These are phyloP conservation scores for Leucoraja erinaceus DNA, from an alignment of 2,113 vertebrate genomes.

Conservation along the genomic window DNA sequence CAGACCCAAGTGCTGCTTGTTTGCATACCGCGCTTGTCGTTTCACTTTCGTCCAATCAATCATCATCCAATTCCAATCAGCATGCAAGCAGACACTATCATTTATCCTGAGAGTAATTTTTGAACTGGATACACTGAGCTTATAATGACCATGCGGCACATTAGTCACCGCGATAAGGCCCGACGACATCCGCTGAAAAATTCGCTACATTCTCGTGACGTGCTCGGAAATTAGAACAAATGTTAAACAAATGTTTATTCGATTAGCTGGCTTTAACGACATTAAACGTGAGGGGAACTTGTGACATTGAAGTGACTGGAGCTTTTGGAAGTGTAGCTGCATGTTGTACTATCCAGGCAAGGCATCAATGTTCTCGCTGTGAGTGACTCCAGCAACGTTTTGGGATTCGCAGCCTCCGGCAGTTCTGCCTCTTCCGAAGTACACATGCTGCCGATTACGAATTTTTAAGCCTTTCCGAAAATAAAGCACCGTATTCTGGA, in stretches of 20 bases:
- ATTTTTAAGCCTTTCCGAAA: neutral
- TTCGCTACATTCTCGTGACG: constrained; percentile 47
- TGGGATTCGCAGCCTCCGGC: neutral
- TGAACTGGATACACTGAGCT: constrained; percentile 46
- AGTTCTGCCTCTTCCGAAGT: neutral
- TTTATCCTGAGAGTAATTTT: constrained; percentile 56
- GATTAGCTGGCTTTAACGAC: constrained; percentile 47
- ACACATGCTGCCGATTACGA: neutral
- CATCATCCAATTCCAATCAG: constrained; percentile 58
- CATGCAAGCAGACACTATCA: constrained; percentile 50
- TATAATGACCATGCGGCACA: constrained; percentile 51
- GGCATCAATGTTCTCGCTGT: neutral
- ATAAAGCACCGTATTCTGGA: neutral
- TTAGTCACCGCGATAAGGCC: constrained; percentile 48
- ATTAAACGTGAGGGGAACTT: constrained; percentile 47
- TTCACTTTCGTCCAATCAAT: constrained; percentile 57
- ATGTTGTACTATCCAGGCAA: constrained; percentile 25
- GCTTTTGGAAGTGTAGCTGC: neutral
- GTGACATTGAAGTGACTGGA: constrained; percentile 46
- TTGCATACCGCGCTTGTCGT: constrained; percentile 46
- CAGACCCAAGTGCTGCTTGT: constrained; percentile 40
- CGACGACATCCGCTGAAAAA: constrained; percentile 45
- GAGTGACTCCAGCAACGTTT: neutral
- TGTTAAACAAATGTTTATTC: constrained; percentile 56
- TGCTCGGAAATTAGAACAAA: constrained; percentile 47